These are phyloP conservation scores for Apocrypta bakeri DNA, from an alignment of 1,140 invertebrate genomes.

Conservation along the genomic window DNA sequence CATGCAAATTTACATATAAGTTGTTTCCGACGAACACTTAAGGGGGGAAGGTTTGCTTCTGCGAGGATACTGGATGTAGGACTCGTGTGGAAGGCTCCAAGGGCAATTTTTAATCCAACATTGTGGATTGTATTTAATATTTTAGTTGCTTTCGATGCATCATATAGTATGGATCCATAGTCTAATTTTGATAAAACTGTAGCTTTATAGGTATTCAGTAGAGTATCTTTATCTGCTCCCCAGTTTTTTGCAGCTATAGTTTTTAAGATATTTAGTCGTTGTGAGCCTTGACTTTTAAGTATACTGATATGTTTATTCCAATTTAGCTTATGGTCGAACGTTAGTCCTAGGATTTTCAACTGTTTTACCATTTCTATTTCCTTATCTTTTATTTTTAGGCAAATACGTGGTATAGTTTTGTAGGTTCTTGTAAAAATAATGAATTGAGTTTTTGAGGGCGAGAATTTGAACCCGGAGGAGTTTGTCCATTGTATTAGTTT, in stretches of 20 bases:
- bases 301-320: conserved; percentile 53
- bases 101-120: background rate
- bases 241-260: background rate
- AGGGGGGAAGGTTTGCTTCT: too few species aligned
- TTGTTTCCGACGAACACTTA: too few species aligned
- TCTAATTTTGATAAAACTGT: conserved; percentile 54
- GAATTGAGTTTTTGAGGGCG: conserved; percentile 24
- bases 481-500: conserved; percentile 5
- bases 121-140: conserved; percentile 44
- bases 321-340: conserved; percentile 51
- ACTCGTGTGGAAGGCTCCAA: background rate
- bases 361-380: conserved; percentile 5
- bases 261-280: conserved; percentile 44
- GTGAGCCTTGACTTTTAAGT: conserved; percentile 44
- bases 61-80: background rate
- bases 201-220: conserved; percentile 44
- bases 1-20: too few species aligned
- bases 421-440: conserved; percentile 15
- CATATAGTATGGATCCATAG: conserved; percentile 24
- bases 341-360: conserved; percentile 52
- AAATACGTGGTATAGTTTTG: background rate
- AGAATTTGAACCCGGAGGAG: conserved; percentile 37
- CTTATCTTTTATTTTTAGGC: conserved; percentile 9
- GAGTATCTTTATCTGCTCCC: background rate
- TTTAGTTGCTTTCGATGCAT: background rate